Percentiles rank a stretch among this genome's conserved stretches.
Evolutionary conservation across 2,888 invertebrate species (phyloP).

Genomic region (Boloria selene): DNA sequence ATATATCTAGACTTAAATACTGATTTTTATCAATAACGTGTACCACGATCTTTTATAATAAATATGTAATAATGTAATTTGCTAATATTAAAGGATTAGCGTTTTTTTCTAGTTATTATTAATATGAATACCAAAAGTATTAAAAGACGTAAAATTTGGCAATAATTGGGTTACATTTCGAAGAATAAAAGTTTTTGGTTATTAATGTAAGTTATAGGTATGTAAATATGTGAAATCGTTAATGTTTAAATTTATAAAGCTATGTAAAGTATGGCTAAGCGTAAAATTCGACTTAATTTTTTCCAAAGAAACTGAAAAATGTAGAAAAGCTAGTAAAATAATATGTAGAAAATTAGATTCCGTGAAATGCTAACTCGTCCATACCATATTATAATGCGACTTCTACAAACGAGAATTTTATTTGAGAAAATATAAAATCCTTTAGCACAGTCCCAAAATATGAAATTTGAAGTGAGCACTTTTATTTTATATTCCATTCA

Average conservation of each 20-base stretch:
- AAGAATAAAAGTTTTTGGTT: no score
- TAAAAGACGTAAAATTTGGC: no score
- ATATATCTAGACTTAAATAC: slow-evolving; percentile 24
- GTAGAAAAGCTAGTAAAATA: not conserved
- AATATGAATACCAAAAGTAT: no score
- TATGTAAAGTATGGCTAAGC: no score
- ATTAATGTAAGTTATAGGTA: no score
- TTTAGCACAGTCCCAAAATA: not conserved
- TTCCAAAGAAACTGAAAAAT: no score
- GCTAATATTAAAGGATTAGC: not conserved
- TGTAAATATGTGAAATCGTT: no score
- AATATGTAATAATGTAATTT: not conserved
- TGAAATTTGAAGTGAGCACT: not conserved
- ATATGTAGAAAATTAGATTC: not conserved
- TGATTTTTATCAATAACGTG: slow-evolving; percentile 30
- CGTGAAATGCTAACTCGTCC: not conserved
- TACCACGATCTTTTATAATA: slow-evolving; percentile 24
- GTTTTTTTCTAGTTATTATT: not conserved
- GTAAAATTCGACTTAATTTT: no score
- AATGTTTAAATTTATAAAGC: no score
- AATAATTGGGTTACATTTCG: no score
- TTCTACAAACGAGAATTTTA: not conserved
- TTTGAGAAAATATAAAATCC: not conserved
- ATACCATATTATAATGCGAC: not conserved
- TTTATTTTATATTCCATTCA: not conserved